phyloP scores from a whole-genome alignment of 1,140 invertebrate genomes.

The Psix sp. region DNA sequence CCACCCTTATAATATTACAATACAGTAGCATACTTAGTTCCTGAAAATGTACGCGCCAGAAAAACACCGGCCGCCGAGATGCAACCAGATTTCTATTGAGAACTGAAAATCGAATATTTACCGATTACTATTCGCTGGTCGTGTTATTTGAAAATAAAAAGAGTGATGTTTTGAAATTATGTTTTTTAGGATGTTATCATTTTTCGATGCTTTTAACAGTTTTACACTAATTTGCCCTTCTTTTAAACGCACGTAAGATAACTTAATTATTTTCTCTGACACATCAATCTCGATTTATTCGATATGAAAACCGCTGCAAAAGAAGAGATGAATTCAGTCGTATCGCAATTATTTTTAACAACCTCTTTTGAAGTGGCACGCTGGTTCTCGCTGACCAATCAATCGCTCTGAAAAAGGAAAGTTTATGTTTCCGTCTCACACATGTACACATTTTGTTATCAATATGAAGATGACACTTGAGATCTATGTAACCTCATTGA shows the following conservation, averaged over 20 bases:
- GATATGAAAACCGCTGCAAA: conserved; percentile 12
- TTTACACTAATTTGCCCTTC: too few relatives aligned
- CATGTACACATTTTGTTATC: not conserved
- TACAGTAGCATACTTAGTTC: conserved; percentile 57
- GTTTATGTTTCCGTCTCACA: too few relatives aligned
- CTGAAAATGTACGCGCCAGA: conserved; percentile 14
- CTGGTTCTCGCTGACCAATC: conserved; percentile 44
- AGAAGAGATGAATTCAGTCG: conserved; percentile 24
- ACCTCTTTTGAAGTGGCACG: conserved; percentile 54
- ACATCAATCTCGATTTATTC: conserved; percentile 22
- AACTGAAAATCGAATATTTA: too few relatives aligned
- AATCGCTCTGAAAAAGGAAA: too few relatives aligned
- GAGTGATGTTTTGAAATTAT: too few relatives aligned
- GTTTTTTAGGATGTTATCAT: too few relatives aligned
- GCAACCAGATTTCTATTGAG: too few relatives aligned
- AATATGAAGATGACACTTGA: not conserved
- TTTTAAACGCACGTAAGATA: not conserved
- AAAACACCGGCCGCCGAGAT: too few relatives aligned
- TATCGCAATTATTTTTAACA: conserved; percentile 63
- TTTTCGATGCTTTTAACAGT: too few relatives aligned
- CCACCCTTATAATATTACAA: conserved; percentile 55
- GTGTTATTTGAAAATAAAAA: too few relatives aligned
- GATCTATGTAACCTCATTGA: too few relatives aligned
- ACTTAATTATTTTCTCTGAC: conserved; percentile 22
- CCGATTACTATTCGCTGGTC: too few relatives aligned